These are phyloP conservation scores for Lytechinus pictus DNA, from an alignment of 35 echinoderm and acorn worm species.

Conservation along the genomic window DNA sequence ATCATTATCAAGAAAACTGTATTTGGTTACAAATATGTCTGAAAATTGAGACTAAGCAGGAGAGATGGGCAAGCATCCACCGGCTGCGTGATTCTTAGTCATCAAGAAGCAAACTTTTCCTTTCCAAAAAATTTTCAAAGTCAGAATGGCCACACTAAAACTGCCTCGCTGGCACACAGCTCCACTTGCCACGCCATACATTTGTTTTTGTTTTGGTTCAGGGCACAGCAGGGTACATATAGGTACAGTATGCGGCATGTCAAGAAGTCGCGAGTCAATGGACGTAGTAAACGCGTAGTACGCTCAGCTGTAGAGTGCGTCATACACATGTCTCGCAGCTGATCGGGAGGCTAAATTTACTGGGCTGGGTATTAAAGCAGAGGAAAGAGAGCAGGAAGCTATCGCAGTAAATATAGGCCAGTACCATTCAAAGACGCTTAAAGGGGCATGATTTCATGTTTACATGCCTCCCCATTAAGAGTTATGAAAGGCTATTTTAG, in stretches of 20 bases:
- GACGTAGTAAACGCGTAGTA: conserved; percentile 4
- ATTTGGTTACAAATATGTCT: background rate
- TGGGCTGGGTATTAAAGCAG: background rate
- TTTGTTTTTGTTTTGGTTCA: conserved; percentile 37
- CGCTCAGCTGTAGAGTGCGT: conserved; percentile 36
- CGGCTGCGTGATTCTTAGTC: conserved; percentile 36
- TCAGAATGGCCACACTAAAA: background rate
- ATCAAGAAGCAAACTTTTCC: background rate
- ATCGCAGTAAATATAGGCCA: conserved; percentile 46
- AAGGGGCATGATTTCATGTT: background rate
- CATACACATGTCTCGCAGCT: background rate
- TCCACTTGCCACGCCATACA: background rate
- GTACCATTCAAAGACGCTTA: conserved; percentile 12
- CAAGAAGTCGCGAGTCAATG: conserved; percentile 21
- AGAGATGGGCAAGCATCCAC: background rate
- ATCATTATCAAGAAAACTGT: background rate
- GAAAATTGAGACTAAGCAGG: background rate
- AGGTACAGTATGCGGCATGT: background rate
- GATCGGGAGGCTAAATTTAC: conserved; percentile 8
- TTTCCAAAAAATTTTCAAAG: background rate
- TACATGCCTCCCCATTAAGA: background rate
- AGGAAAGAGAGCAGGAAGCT: conserved; percentile 38
- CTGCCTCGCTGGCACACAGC: background rate
- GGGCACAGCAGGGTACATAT: background rate
- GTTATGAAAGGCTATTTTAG: background rate